A percentile compares a stretch with the other conserved stretches of the same genome.
These are phyloP conservation scores for Choristoneura rosaceana DNA, from an alignment of 2,888 invertebrate species.

Conservation along the genomic window DNA sequence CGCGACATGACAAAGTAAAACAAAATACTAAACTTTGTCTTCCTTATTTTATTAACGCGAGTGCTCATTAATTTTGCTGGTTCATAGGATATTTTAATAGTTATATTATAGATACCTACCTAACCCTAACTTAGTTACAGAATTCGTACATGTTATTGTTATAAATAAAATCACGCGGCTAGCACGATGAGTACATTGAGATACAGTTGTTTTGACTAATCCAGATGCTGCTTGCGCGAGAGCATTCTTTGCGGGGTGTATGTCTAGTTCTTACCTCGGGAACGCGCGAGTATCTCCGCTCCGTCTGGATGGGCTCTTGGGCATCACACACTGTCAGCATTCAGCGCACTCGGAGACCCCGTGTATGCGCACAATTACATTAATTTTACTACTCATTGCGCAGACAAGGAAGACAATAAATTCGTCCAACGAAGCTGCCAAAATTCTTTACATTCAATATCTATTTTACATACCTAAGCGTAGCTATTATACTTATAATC, in stretches of 20 bases:
- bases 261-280: too few relatives aligned
- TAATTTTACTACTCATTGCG: neutral
- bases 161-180: too few relatives aligned
- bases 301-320: too few relatives aligned
- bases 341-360: neutral
- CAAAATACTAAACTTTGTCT: neutral
- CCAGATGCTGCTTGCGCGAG: too few relatives aligned
- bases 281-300: too few relatives aligned
- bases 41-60: neutral
- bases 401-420: slow-evolving; percentile 18
- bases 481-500: neutral
- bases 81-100: neutral
- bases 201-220: too few relatives aligned
- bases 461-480: slow-evolving; percentile 5
- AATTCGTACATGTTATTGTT: too few relatives aligned
- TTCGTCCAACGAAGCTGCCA: slow-evolving; percentile 56
- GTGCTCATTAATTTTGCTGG: neutral
- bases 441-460: slow-evolving; percentile 36
- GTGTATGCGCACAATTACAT: neutral
- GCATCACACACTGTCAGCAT: neutral
- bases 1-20: neutral
- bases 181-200: too few relatives aligned
- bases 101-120: too few relatives aligned
- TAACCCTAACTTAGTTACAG: neutral
- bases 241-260: too few relatives aligned